Base-by-base conservation (phyloP, 1,140 invertebrate genomes). In the Ceratina japonica region DNA sequence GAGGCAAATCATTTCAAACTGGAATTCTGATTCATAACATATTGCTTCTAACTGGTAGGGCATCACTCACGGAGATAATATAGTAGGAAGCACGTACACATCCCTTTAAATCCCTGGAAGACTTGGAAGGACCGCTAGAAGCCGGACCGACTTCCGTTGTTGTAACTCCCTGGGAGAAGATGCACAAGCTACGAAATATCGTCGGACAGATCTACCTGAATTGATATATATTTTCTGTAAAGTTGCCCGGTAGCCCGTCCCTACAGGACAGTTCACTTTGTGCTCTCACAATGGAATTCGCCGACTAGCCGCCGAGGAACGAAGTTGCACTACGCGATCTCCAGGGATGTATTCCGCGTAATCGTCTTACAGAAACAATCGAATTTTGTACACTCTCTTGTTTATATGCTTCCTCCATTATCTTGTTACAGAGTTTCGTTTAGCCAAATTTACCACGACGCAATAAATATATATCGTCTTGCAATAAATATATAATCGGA, bases 151-250 rank as follows among this genome's bases (percentile, higher is more conserved):
- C 49, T 65, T 27, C 49, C 2, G 22, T 44, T 37, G 27, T 13
- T 2, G 5, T 56, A 18, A 22, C 15, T 54, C 16, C 37, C 37
- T 44, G 58, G 75, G 24, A 31, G 64, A 74, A 63, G n/a, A 73
- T 20, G 62, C 66, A 61, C 52, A 31, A 68, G n/a, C 37, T 44
- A 22, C 61, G 61, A 13, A 61, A 73, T 74, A 80, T 83, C 68
- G 73, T 31, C 37, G 22, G 20, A 24, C 27, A 66, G 72, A 81
- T 81, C 51, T 69, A 37, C 7, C 27, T 5, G 49, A 81, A 81
- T 77, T 73, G 79, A 81, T 81, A 76, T 71, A 52, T 68, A 52
- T 80, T 27, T 76, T 76, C 24, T 31, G 63, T 37, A 61, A 83
- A 72, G 64, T 81, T 20, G 72, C 24, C 31, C 22, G 73, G 5